Evolutionary conservation across 1,140 invertebrate species (phyloP), one percentile per base, ranked within the genome.

Genomic region (Drosophila kohkoa): DNA sequence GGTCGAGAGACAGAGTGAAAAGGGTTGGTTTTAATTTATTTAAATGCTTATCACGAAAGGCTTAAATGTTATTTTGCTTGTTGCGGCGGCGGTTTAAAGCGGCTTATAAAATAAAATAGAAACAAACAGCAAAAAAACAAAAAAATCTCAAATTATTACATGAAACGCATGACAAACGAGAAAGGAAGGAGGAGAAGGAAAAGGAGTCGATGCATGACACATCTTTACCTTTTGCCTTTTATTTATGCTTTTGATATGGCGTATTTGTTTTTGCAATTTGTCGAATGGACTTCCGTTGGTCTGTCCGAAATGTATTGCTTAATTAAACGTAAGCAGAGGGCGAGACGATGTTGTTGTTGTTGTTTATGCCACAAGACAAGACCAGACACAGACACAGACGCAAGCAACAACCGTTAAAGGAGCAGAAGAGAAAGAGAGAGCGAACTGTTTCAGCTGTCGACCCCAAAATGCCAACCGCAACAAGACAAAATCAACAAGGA

Each of bases 21-120:
- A 54, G 69, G 74, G 73, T n/a, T 71, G 79, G 74, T 67, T 88
- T 88, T 88, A 88, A 88, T 88, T 88, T 88, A 88, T 88, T 88
- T 88, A 88, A 88, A 88, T 88, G 85, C 85, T 88, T 88, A 88
- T 88, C 85, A 85, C 85, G 85, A 88, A 87, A 90, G 85, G 85
- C 85, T 88, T 88, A 88, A 88, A 85, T 85, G 85, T 89, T 89
- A 75, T 85, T 89, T 81, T 71, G 77, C 81, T 88, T 89, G 85
- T 89, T 89, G 81, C 62, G 85, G 85, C 81, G 81, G 80, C 81
- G 85, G 81, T 85, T 70, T 69, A 90, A 89, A 89, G 86, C 85
- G 85, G 85, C 81, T 89, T 89, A 89, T 72, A 58, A 64, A 45
- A 57, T 66, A 67, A 63, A 46, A 35, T 55, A 35, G 13, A 55